Conservation (phyloP, 2,113 vertebrate species). For the Gorsachius goisagi region DNA sequence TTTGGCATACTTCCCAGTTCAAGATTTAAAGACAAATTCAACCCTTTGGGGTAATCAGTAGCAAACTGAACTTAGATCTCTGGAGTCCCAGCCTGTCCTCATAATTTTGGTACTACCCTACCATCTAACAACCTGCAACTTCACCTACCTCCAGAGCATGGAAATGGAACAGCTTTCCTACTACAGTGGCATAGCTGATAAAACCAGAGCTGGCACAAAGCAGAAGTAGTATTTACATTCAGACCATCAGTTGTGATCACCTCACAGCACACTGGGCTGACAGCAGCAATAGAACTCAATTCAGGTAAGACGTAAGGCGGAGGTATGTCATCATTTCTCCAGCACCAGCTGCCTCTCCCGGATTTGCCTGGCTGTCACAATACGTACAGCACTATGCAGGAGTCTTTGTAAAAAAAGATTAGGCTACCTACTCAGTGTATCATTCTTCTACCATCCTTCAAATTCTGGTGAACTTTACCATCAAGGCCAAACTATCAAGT, state of each 20-base stretch:
- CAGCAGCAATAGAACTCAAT: background rate
- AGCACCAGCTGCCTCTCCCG: fast-evolving
- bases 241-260: too few relatives aligned
- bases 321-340: fast-evolving
- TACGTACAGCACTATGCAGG: background rate
- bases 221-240: background rate
- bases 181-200: background rate
- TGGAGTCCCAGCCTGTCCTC: background rate
- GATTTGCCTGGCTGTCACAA: background rate
- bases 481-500: background rate
- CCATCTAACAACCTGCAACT: background rate
- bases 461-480: background rate
- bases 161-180: background rate
- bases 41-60: background rate
- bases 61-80: background rate
- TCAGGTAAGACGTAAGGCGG: fast-evolving
- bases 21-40: background rate
- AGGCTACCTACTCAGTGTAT: background rate
- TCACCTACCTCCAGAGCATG: background rate
- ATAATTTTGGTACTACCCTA: background rate
- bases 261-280: background rate
- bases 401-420: background rate
- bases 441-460: background rate
- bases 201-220: background rate
- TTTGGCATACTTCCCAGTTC: background rate